phyloP scores from a whole-genome alignment of 1,140 invertebrate genomes.

The Wiebesia pumilae region DNA sequence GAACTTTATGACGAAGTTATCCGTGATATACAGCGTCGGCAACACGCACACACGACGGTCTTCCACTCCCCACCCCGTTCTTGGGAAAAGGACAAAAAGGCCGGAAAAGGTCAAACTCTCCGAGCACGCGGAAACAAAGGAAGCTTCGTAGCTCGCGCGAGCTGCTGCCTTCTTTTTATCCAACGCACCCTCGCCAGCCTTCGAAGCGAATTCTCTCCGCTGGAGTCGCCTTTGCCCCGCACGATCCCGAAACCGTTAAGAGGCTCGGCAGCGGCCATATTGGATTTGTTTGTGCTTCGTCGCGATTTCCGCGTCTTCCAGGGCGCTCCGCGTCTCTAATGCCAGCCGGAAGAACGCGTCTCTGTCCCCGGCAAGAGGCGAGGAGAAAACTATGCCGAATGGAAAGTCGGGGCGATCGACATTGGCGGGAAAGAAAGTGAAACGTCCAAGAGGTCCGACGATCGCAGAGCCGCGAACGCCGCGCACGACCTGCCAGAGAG shows the following conservation, averaged over 20 bases:
- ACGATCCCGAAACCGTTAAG: neutral
- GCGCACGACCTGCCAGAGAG: no score
- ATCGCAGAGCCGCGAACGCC: no score
- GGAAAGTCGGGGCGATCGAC: neutral
- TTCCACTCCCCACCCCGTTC: neutral
- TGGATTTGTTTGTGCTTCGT: neutral
- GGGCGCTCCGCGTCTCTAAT: no score
- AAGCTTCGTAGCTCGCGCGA: neutral
- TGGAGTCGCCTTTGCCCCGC: neutral
- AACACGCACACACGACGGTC: neutral
- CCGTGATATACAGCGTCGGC: neutral
- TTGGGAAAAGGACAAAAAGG: neutral
- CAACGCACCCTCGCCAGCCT: neutral
- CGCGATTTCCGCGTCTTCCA: no score
- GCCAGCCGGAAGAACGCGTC: no score
- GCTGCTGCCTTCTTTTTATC: neutral
- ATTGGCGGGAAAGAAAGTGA: neutral
- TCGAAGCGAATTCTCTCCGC: neutral
- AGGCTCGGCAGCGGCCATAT: neutral
- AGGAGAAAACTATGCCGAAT: neutral
- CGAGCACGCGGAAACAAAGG: slow-evolving; percentile 11
- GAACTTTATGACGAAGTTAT: slow-evolving; percentile 37
- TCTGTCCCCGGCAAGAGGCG: neutral
- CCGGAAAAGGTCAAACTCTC: neutral
- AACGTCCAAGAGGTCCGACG: neutral